Evolutionary conservation across 1,140 invertebrate genomes (phyloP).

Genomic region (Dermatophagoides farinae): DNA sequence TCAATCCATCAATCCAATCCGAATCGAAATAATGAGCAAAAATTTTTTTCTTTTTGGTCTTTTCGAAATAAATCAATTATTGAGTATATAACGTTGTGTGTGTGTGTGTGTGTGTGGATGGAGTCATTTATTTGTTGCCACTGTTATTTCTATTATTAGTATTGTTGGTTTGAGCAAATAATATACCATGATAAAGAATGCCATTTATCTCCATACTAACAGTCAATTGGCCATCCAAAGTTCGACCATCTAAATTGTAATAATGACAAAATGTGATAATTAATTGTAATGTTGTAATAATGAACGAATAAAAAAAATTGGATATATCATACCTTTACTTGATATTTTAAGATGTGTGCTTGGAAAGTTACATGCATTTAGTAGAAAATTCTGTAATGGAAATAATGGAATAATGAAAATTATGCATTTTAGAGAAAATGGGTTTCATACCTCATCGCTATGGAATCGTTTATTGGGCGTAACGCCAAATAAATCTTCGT

Average conservation of each 20-base stretch:
- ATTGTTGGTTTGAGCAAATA: constrained; percentile 44
- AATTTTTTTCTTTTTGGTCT: no score
- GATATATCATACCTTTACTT: constrained; percentile 1
- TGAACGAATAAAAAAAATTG: background rate
- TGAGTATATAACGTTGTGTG: no score
- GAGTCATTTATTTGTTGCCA: background rate
- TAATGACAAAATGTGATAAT: background rate
- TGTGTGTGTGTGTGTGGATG: no score
- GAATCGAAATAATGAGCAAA: no score
- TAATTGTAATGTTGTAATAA: background rate
- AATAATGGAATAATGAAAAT: background rate
- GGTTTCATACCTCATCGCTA: constrained; percentile 23
- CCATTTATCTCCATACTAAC: constrained; percentile 94
- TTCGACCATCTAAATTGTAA: constrained; percentile 29
- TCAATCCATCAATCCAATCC: no score
- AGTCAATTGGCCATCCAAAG: constrained; percentile 57
- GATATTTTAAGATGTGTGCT: constrained; percentile 44
- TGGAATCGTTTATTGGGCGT: constrained; percentile 27
- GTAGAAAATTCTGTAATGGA: constrained; percentile 18
- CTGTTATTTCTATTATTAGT: background rate
- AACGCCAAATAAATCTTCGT: constrained; percentile 17
- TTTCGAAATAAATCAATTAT: no score
- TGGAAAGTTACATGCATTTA: constrained; percentile 27
- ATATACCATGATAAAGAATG: constrained; percentile 62
- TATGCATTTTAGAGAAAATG: background rate